Evolutionary conservation across 2,113 vertebrate genomes (phyloP).

Genomic region (Egretta garzetta): DNA sequence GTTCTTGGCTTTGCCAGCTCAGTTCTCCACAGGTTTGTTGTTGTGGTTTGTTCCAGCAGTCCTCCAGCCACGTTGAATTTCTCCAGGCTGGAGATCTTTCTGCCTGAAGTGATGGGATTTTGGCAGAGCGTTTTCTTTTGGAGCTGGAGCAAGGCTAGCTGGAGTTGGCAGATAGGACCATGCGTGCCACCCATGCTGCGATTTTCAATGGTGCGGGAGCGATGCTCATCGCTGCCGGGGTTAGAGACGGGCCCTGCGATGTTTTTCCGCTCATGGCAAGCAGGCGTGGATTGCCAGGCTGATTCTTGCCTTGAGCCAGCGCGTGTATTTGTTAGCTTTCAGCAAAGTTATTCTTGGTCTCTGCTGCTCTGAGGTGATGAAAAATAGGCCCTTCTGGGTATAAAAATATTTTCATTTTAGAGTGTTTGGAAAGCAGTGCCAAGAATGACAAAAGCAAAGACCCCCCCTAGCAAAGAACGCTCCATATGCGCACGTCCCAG

Average conservation of each 20-base stretch:
- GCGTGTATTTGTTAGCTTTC: neutral
- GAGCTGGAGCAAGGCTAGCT: neutral
- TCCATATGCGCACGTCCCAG: neutral
- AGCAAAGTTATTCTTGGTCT: neutral
- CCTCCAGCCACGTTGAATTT: neutral
- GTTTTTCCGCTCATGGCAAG: neutral
- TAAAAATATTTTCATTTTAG: neutral
- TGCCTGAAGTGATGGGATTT: neutral
- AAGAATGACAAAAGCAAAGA: constrained; percentile 24
- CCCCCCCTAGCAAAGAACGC: neutral
- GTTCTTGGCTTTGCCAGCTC: neutral
- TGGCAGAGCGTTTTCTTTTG: neutral
- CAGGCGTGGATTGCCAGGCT: fast-evolving
- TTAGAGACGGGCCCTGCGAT: neutral
- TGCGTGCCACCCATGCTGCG: neutral
- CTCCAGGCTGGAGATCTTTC: neutral
- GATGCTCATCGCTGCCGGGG: fast-evolving
- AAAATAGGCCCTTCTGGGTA: neutral
- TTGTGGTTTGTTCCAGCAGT: neutral
- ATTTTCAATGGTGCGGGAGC: neutral
- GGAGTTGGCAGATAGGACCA: neutral
- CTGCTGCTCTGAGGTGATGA: neutral
- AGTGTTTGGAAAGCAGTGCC: neutral
- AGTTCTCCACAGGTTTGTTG: neutral
- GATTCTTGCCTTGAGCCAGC: neutral